A percentile compares a stretch with the other conserved stretches of the same genome.
These are phyloP conservation scores for Lepidothrix coronata DNA, from an alignment of 2,113 vertebrate genomes.

Conservation along the genomic window DNA sequence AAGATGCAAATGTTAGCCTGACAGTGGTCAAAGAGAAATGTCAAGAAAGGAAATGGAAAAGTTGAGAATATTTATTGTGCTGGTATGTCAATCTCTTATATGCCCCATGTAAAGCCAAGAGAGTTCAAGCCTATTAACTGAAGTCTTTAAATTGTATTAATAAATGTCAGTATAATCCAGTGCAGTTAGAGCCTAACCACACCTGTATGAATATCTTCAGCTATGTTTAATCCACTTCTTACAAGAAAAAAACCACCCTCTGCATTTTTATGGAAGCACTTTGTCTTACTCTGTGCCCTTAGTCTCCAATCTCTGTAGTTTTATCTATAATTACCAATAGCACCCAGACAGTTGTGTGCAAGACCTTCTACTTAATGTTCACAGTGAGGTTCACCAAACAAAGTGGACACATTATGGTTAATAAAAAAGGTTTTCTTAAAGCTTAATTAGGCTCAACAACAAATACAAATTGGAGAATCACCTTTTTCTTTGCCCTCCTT, in stretches of 20 bases:
- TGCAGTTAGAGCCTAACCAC: not conserved
- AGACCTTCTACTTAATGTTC: conserved; percentile 17
- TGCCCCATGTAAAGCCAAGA: not conserved
- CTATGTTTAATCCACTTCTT: not conserved
- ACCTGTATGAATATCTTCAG: conserved; percentile 14
- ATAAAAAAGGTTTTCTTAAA: conserved; percentile 31
- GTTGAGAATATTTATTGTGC: not conserved
- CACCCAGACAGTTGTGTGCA: conserved; percentile 2
- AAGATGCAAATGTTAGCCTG: not conserved
- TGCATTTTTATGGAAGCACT: not conserved
- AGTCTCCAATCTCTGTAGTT: not conserved
- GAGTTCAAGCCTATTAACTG: conserved; percentile 14
- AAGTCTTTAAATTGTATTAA: conserved; percentile 22
- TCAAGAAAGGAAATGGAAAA: not conserved
- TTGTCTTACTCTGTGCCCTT: not conserved
- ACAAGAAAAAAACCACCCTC: not conserved
- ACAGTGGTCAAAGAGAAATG: not conserved
- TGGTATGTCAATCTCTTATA: not conserved
- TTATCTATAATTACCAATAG: not conserved
- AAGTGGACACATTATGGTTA: not conserved
- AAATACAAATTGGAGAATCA: not conserved
- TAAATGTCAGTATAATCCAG: conserved; percentile 2
- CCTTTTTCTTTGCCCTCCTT: not conserved
- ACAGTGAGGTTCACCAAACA: not conserved
- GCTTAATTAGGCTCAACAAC: not conserved